Evolutionary conservation across 2,113 vertebrate genomes (phyloP), one percentile per base, ranked within the genome.

Genomic region (Cygnus buccinator): DNA sequence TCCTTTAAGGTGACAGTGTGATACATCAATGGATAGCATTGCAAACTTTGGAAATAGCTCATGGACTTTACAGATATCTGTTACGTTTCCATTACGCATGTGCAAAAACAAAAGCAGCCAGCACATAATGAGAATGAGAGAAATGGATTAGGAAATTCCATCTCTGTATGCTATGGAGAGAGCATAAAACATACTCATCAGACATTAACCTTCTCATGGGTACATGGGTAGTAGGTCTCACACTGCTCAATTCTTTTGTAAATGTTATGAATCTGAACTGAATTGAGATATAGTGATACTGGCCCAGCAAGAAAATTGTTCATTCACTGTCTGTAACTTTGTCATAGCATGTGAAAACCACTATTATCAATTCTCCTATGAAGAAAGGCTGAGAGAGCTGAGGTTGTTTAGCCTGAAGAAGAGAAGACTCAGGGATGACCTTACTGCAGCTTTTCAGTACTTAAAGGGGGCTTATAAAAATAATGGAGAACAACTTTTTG

Each of bases 251-350:
- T 74, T 71, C 66, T 50, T 5, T 82, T 84, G 15, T 18, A 39
- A 86, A 21, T 50, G 63, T 82, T 76, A 58, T 25, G 46, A 92
- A 61, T 67, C 70, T 25, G 17, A 25, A 57, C 62, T 79, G 73
- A 88, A 89, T 71, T 63, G 74, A 79, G 78, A 85, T 75, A 25
- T 43, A 31, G 41, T 33, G 14, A 58, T 35, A 25, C 17, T 28
- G 25, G 55, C 63, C 77, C 74, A 78, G 79, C 16, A 48, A 70
- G 79, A 68, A 89, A 88, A 95, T 22, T 18, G 18, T 50, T 93
- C 4, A 0, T 83, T 95, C 37, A 15, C 54, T 95, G 72, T 43
- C 54, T 95, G 72, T 46, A 50, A 75, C 44, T 80, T 75, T 89
- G 57, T 82, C 39, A 48, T 8, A 39, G 35, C 12, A 18, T 6